Evolutionary conservation across 2,797 vertebrate species (phyloP), one percentile per base, ranked within the genome.

Genomic region (Lateolabrax maculatus): DNA sequence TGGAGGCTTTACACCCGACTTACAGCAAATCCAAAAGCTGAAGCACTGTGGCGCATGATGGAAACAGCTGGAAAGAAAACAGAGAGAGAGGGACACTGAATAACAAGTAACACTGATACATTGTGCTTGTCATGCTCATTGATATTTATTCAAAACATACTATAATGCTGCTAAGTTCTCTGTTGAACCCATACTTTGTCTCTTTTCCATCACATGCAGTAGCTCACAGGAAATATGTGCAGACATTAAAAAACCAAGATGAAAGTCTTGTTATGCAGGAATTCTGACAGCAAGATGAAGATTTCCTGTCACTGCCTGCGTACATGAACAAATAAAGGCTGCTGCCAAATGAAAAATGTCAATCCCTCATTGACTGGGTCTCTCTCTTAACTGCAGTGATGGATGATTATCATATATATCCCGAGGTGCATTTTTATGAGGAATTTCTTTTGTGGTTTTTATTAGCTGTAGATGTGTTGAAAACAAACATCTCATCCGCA

Each of bases 1-100:
- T 25, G 16, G 37, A 18, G 51, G 18, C 9, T 72, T 68, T 46
- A 21, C 1, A 6, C 34, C 27, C 48, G 92, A 99, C 98, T 99
- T 96, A 99, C 98, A 67, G 98, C 98, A 92, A 99, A 99, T 94
- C 98, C 98, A 89, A 99, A 99, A 4, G 98, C 97, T 75, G 98
- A 99, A 51, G 98, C 98, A 67, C 98, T 99, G 96, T 97, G 97
- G 82, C 98, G 96, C 98, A 98, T 99, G 87, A 97, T 90, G 81
- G 98, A 99, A 91, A 99, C 98, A 86, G 98, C 98, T 99, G 93
- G 16, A 84, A 12, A 51, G 55, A 58, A 71, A 79, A 48, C 18
- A 82, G 10, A 86, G 36, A 76, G 5, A 60, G 41, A 56, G 34
- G 11, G 19, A 62, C n/a, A 34, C 2, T 43, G 36, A 70, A n/a